Percentiles rank a stretch among this genome's conserved stretches.
Conservation (phyloP, 2,113 vertebrate genomes). For the Chlorodrepanis virens region DNA sequence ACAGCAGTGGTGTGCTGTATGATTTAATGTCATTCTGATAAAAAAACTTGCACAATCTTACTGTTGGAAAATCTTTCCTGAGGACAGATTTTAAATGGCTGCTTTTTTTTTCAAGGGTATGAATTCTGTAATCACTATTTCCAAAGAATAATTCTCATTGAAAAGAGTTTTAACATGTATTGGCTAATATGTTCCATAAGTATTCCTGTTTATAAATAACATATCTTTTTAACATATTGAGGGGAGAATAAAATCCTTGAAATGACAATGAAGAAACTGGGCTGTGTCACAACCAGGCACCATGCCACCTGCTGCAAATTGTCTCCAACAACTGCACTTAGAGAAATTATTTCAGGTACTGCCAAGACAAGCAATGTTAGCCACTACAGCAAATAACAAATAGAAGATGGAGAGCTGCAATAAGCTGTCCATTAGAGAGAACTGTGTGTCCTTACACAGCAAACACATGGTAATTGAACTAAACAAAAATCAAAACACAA, state of each 20-base stretch:
- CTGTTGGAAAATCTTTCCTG: background rate
- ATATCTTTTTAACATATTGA: background rate
- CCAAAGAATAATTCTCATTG: background rate
- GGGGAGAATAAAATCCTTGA: background rate
- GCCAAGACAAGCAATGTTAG: conserved; percentile 26
- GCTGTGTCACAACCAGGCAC: background rate
- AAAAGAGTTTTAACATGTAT: background rate
- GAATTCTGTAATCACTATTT: background rate
- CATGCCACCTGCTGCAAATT: background rate
- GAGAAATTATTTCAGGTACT: conserved; percentile 16
- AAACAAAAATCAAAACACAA: background rate
- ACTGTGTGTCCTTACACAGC: background rate
- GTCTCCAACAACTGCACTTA: conserved; percentile 9
- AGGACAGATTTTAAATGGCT: background rate
- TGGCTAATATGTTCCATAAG: background rate
- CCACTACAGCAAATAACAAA: background rate
- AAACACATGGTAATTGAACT: background rate
- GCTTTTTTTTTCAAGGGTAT: background rate
- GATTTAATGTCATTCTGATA: background rate
- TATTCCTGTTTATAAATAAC: background rate
- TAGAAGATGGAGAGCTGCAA: background rate
- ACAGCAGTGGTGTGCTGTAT: background rate
- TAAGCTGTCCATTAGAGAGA: background rate
- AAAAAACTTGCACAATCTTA: background rate
- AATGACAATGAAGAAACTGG: background rate